Evolutionary conservation across 1,140 invertebrate genomes (phyloP), one percentile per base, ranked within the genome.

Genomic region (Macrosteles quadrilineatus): DNA sequence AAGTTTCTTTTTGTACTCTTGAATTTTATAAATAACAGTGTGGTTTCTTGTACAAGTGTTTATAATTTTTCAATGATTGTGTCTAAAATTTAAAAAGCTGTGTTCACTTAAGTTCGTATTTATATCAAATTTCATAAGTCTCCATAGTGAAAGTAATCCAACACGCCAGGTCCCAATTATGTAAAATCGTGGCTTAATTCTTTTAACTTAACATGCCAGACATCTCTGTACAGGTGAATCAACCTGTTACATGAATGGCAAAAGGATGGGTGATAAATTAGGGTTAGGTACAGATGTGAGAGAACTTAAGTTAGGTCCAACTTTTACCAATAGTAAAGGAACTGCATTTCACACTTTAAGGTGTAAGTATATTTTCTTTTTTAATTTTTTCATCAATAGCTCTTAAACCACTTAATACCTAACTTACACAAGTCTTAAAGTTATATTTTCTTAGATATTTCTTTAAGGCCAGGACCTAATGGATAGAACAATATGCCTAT

Each of bases 321-420:
- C 90, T 77, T 95, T 95, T 79, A 88, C 85, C 1, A 88, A 86
- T 75, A 87, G 87, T 65, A 90, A 86, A 79, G 83, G 85, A 67
- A 85, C 85, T 47, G 87, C 90, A 70, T 95, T 94, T 81, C 93
- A 96, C 78, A 93, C 92, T 14, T 84, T 95, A 27, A 90, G 92
- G 87, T 95, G 93, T 95, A 88, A 91, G 88, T 86, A 74, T n/a
- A n/a, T n/a, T n/a, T n/a, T n/a, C n/a, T n/a, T n/a, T n/a, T n/a
- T n/a, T n/a, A n/a, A n/a, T n/a, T n/a, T n/a, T n/a, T n/a, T n/a
- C n/a, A n/a, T n/a, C n/a, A n/a, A n/a, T n/a, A n/a, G n/a, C n/a
- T n/a, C n/a, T n/a, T n/a, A n/a, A n/a, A n/a, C n/a, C n/a, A n/a
- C n/a, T n/a, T n/a, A n/a, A n/a, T n/a, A n/a, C n/a, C n/a, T n/a